These are phyloP conservation scores for Noctua janthe DNA, from an alignment of 2,888 invertebrate genomes.

Conservation along the genomic window DNA sequence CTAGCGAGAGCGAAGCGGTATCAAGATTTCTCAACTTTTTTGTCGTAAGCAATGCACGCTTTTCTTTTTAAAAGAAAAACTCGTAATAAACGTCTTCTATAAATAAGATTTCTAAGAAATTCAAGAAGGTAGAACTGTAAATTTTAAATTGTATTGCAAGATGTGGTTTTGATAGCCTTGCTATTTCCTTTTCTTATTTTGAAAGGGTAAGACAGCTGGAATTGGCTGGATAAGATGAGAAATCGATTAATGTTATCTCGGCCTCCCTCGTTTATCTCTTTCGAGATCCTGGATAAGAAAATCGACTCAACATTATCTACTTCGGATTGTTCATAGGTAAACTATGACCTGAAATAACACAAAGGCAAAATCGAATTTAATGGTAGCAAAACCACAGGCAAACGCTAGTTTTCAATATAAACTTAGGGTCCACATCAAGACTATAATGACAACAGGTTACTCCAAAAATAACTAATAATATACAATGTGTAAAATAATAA, in stretches of 20 bases:
- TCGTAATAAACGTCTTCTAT: neutral
- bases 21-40: conserved; percentile 51
- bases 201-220: neutral
- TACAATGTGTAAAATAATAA: no score
- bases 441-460: neutral
- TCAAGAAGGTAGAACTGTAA: neutral
- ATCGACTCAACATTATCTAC: neutral
- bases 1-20: conserved; percentile 27
- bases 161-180: neutral
- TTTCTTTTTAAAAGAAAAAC: conserved; percentile 28
- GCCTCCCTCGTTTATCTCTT: neutral
- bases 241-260: neutral
- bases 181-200: neutral
- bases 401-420: neutral
- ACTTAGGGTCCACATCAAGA: neutral
- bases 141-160: neutral
- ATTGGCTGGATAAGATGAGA: neutral
- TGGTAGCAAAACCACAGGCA: neutral
- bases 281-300: neutral
- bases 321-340: neutral
- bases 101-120: conserved; percentile 15
- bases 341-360: no score
- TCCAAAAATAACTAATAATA: neutral
- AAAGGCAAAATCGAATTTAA: no score
- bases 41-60: conserved; percentile 10